Conservation (phyloP, 2,797 vertebrate species). For the Momotus momota region DNA sequence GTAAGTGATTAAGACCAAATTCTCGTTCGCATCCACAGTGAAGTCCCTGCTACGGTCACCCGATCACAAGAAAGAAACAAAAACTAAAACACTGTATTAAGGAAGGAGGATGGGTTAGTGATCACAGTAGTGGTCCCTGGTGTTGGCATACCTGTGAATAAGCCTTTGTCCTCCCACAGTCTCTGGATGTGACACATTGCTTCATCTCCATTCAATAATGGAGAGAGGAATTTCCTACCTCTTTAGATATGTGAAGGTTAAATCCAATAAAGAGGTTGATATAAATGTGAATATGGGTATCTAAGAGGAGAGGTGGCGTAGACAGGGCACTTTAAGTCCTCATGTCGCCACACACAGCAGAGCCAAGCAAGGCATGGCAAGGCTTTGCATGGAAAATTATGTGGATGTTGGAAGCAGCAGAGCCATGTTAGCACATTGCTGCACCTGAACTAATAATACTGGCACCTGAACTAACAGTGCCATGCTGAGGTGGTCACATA, state of each 20-base stretch:
- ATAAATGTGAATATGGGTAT: neutral
- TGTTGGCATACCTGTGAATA: neutral
- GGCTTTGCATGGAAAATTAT: neutral
- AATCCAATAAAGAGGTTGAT: neutral
- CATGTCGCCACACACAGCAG: neutral
- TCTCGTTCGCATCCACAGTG: neutral
- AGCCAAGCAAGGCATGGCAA: neutral
- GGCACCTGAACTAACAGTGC: conserved; percentile 62
- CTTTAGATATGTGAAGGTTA: neutral
- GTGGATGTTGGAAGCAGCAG: conserved; percentile 27
- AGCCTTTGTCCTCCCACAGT: neutral
- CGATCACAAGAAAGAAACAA: neutral
- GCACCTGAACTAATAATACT: conserved; percentile 51
- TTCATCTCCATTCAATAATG: neutral
- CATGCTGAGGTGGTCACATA: conserved; percentile 21
- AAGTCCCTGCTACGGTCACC: neutral
- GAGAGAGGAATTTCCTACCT: neutral
- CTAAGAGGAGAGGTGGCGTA: neutral
- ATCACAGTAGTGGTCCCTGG: neutral
- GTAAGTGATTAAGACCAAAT: neutral
- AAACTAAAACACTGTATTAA: neutral
- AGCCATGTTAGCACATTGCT: neutral
- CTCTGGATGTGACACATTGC: neutral
- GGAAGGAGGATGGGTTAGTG: neutral
- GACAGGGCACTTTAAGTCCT: neutral